Evolutionary conservation across 2,888 invertebrate genomes (phyloP), one percentile per base, ranked within the genome.

Genomic region (Chouioia cunea): DNA sequence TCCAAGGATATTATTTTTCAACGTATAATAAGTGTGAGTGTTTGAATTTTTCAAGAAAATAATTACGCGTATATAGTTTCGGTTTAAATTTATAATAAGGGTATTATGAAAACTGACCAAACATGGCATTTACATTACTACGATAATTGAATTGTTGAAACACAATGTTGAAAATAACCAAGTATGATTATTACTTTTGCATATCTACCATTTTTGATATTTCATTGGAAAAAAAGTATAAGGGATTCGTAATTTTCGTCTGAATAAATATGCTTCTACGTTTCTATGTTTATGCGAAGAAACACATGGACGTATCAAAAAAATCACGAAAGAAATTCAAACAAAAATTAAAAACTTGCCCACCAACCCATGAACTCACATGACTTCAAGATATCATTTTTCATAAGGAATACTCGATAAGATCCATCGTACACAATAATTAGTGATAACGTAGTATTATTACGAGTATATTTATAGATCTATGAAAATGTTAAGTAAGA

Each of bases 381-480:
- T 72, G 71, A 70, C 71, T 70, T 76, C 75, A 71, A 69, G 57
- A 76, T 77, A 78, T 78, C 77, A 77, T 79, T 79, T 77, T 67
- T 78, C 76, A 76, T 76, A 76, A 65, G 71, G 76, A 67, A 70
- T 73, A 73, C 36, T 67, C 65, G 58, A 65, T 70, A 70, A 73
- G 65, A 71, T 50, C 65, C 68, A 71, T 63, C 71, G 63, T 69
- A 79, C 76, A 80, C 80, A 80, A 80, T 80, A 80, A 80, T 63
- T 80, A 80, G 80, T 73, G 76, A 79, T 79, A 78, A 77, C 71
- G 73, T 73, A 76, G 77, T 76, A 76, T 77, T 76, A 77, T 76
- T 74, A 74, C 76, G 75, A 71, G 76, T 78, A 78, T 75, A 76
- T 77, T 79, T 77, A 79, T 78, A 77, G 75, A 78, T 73, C 68